Base-by-base conservation (phyloP, 2,797 vertebrate species). In the Alfaro cultratus region DNA sequence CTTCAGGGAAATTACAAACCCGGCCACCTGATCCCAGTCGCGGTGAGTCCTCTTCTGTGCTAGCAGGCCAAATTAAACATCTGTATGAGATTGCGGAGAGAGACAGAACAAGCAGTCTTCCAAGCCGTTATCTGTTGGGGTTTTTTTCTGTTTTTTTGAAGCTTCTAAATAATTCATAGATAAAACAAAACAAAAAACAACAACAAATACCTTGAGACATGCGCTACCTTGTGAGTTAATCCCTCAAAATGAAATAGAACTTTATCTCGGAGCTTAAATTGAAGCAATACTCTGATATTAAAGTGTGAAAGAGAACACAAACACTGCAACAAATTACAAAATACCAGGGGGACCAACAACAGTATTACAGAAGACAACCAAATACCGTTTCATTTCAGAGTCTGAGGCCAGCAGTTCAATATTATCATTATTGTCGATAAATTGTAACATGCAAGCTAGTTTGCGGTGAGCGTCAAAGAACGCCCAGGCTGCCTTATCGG, bases 121-220 rank as follows among this genome's bases (percentile, higher is more conserved):
- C 76, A 31, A 85, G 83, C 87, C 85, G 75, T 46, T 81, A 64
- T 64, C 31, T 21, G 31, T 90, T 84, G 89, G 88, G 88, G 85
- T 92, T 11, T 36, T 49, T 16, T 76, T 3, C 26, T 78, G 90
- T 84, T 90, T 88, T 90, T 93, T 89, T 92, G 93, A 92, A 83
- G 87, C 92, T 91, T 88, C 95, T 96, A 95, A 96, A 96, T 96
- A 96, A 96, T 96, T 96, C 95, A 96, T 95, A 93, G 95, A 95
- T 95, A 95, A 96, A 95, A 95, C 94, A 95, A 95, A 96, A 95
- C 93, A 70, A 95, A n/a, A 51, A 3, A 10, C 41, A 43, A 43
- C 93, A 89, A 93, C 95, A 96, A 95, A 96, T 94, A 95, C 95
- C 96, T 95, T 85, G 95, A 95, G 95, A 96, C 92, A 75, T 82